Base-by-base conservation (phyloP, 2,797 vertebrate species). In the Poeciliopsis paucimaculata region DNA sequence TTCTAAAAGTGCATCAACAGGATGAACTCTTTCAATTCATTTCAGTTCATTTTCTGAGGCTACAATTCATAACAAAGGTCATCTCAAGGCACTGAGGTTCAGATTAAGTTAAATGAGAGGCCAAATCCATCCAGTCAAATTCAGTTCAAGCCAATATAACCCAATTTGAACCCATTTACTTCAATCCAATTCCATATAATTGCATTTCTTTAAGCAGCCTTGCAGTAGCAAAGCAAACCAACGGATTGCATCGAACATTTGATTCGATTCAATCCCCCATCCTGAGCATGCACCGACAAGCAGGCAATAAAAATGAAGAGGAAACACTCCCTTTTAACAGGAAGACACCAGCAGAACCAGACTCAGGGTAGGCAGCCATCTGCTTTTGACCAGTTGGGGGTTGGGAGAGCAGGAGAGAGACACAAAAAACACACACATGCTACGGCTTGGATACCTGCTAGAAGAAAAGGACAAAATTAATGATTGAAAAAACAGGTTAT, bases 281-380 rank as follows among this genome's bases (percentile, higher is more conserved):
- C 53, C 53, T 41, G 26, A 73, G 41, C 13, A 4, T 57, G 73
- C 41, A 71, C 36, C 15, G 15, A 18, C 46, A 12, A 20, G 28
- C 18, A 79, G 46, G 55, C 43, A 71, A 71, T 62, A 41, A 26
- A 41, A 18, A 31, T 20, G 16, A 36, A 72, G 28, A 81, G 26
- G 20, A 62, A 75, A 80, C 70, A 77, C 70, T 73, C 79, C 79
- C 55, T 77, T 77, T 73, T 77, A 81, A 81, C 79, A 81, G 75
- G 80, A 77, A 81, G 80, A 77, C 70, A 73, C n/a, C 57, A 77
- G 75, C 75, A 55, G 80, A 73, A 66, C 36, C 75, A 66, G 36
- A 66, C 80, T 81, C 45, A 39, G 55, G 66, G 26, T 55, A 62
- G 71, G 70, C 28, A 41, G 80, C 75, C 80, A 81, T 73, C 75